phyloP scores from a whole-genome alignment of 2,797 vertebrate genomes.

The Sebastes diaconus region DNA sequence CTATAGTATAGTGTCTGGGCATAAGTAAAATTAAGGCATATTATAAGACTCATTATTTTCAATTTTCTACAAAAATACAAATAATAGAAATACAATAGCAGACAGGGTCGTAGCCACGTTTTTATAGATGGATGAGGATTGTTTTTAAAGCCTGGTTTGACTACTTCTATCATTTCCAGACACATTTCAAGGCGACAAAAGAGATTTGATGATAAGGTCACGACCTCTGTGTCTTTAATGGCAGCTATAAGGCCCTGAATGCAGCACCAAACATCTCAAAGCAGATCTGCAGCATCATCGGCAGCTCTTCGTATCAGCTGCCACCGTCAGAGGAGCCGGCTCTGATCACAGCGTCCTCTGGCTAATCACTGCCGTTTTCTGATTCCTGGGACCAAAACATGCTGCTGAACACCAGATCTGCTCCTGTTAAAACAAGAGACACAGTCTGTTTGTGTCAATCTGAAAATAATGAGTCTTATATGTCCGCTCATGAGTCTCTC shows the following conservation, averaged over 20 bases:
- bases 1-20: too few relatives aligned
- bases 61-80: background rate
- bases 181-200: too few relatives aligned
- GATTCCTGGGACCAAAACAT: slow-evolving; percentile 8
- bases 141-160: too few relatives aligned
- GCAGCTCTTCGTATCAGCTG: background rate
- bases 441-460: background rate
- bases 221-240: too few relatives aligned
- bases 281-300: slow-evolving; percentile 4
- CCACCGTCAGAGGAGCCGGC: background rate
- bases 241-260: background rate
- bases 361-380: slow-evolving; percentile 20
- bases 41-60: background rate
- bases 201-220: background rate
- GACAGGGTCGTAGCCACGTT: background rate
- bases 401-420: background rate
- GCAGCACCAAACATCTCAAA: background rate
- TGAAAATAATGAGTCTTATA: background rate
- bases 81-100: background rate
- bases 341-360: too few relatives aligned
- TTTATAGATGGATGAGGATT: too few relatives aligned
- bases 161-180: too few relatives aligned
- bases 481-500: background rate
- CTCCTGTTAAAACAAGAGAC: background rate
- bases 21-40: too few relatives aligned